Conservation (phyloP, 64 coral and sea anemone genomes). For the Hydrozoanthus tunicans region DNA sequence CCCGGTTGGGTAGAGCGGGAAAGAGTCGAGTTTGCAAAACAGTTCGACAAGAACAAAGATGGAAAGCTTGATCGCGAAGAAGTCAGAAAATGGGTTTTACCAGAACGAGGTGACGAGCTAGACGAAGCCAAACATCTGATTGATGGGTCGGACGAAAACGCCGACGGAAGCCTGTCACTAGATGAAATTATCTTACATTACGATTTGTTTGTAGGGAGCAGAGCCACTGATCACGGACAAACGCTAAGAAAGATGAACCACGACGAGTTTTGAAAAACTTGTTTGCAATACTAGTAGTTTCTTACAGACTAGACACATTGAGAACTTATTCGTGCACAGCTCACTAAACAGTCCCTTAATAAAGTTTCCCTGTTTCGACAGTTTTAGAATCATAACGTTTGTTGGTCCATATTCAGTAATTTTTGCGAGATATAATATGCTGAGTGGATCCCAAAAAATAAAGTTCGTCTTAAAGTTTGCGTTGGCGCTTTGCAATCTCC, state of each 20-base stretch:
- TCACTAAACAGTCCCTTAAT: too few species aligned
- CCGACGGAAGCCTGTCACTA: slow-evolving; percentile 79
- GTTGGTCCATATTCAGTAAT: too few species aligned
- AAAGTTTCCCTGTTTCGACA: too few species aligned
- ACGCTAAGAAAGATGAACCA: slow-evolving; percentile 91
- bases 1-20: slow-evolving; percentile 92
- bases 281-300: too few species aligned
- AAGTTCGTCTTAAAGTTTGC: too few species aligned
- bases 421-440: too few species aligned
- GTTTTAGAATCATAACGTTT: too few species aligned
- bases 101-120: slow-evolving; percentile 73
- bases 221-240: slow-evolving; percentile 93
- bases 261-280: slow-evolving; percentile 65
- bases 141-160: slow-evolving; percentile 92
- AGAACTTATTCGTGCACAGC: too few species aligned
- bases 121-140: slow-evolving; percentile 92
- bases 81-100: slow-evolving; percentile 90
- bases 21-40: slow-evolving; percentile 70
- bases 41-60: slow-evolving; percentile 87
- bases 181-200: slow-evolving; percentile 97
- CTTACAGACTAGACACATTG: too few species aligned
- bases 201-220: slow-evolving; percentile 95
- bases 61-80: slow-evolving; percentile 91
- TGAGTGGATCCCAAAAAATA: too few species aligned
- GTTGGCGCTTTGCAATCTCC: too few species aligned